phyloP scores from a whole-genome alignment of 2,797 vertebrate species.

The Acestrorhynchus altus region DNA sequence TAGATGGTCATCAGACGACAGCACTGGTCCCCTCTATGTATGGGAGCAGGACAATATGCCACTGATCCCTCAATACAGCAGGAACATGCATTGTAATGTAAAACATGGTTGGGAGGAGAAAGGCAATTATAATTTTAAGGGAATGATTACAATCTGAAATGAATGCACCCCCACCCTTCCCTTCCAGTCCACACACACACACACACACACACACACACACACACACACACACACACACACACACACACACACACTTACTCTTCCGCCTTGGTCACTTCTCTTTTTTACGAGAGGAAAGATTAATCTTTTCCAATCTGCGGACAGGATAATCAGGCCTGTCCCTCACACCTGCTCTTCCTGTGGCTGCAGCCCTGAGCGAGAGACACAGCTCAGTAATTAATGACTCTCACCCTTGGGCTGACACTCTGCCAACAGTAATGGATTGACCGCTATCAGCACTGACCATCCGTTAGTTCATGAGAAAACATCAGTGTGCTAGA shows the following conservation, averaged over 20 bases:
- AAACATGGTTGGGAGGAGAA: conserved; percentile 57
- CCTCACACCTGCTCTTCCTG: conserved; percentile 60
- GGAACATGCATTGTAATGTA: conserved; percentile 59
- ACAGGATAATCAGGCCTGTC: conserved; percentile 61
- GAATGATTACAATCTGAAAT: conserved; percentile 60
- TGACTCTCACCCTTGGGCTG: conserved; percentile 60
- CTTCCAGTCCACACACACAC: neutral
- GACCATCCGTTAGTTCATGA: conserved; percentile 61
- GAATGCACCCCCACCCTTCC: conserved; percentile 39
- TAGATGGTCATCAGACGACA: conserved; percentile 29
- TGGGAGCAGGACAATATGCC: conserved; percentile 37
- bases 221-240: conserved; percentile 18
- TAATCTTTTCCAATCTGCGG: conserved; percentile 58
- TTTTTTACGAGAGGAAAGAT: conserved; percentile 52
- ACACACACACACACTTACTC: conserved; percentile 4
- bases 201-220: conserved; percentile 15
- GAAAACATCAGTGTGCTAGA: conserved; percentile 53
- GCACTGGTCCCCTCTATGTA: conserved; percentile 28
- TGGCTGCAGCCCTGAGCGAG: conserved; percentile 40
- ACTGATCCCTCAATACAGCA: conserved; percentile 47
- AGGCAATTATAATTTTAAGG: conserved; percentile 58
- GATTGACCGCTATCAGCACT: conserved; percentile 60
- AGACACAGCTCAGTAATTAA: conserved; percentile 58
- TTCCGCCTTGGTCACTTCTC: conserved; percentile 35
- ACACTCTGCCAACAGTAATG: conserved; percentile 59